phyloP scores from a whole-genome alignment of 2,888 invertebrate species.

The Brachylomia viminalis region DNA sequence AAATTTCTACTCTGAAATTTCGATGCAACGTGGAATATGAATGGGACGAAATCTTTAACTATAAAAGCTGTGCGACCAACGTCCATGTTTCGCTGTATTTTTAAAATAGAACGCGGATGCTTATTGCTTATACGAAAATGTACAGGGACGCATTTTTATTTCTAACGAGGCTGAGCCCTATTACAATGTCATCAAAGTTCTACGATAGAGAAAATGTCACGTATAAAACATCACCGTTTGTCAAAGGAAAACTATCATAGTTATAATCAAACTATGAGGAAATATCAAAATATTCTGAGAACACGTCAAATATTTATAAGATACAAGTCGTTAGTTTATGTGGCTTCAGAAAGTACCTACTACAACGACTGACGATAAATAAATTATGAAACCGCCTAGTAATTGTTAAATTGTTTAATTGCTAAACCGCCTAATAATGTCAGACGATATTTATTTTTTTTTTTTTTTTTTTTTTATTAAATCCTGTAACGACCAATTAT shows the following conservation, averaged over 20 bases:
- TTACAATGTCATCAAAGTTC: slow-evolving; percentile 7
- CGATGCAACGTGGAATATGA: slow-evolving; percentile 19
- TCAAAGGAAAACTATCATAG: slow-evolving; percentile 19
- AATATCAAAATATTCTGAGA: slow-evolving; percentile 17
- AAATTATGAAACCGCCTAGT: slow-evolving; percentile 12
- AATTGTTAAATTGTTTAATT: no score
- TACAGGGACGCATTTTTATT: neutral
- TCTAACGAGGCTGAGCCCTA: neutral
- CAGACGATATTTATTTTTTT: no score
- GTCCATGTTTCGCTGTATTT: slow-evolving; percentile 12
- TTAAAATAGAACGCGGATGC: slow-evolving; percentile 17
- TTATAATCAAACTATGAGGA: slow-evolving; percentile 7
- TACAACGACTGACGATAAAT: slow-evolving; percentile 3
- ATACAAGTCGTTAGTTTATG: slow-evolving; percentile 23
- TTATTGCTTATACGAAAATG: neutral
- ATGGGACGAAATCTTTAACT: slow-evolving; percentile 23
- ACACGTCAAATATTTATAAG: slow-evolving; percentile 44
- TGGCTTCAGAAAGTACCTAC: slow-evolving; percentile 22
- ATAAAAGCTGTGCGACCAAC: slow-evolving; percentile 20
- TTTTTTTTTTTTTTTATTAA: no score
- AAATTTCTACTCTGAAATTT: slow-evolving; percentile 15
- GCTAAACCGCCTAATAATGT: no score
- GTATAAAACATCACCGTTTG: neutral
- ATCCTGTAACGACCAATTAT: slow-evolving; percentile 32
- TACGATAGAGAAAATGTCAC: neutral